Percentiles rank a stretch among this genome's conserved stretches.
Evolutionary conservation across 92 coral and sea anemone genomes (phyloP).

Genomic region (Umimayanthus chanpuru): DNA sequence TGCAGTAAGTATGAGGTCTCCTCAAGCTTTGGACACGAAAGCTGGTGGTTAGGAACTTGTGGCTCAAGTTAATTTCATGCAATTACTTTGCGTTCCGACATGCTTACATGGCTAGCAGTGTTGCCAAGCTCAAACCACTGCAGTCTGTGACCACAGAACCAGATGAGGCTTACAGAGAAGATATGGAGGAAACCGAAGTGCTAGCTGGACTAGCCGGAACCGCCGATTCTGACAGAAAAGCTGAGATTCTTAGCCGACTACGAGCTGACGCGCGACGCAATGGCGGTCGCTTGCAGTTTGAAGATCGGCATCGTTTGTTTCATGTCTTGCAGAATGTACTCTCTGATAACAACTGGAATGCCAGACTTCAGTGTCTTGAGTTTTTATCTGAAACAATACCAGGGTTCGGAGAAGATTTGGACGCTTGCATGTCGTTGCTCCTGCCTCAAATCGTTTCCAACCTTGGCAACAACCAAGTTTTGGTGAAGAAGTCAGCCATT

Average conservation of each 20-base stretch:
- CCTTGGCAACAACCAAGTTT: slow-evolving; percentile 91
- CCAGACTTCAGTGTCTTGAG: slow-evolving; percentile 88
- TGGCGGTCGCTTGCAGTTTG: slow-evolving; percentile 95
- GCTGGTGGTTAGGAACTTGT: slow-evolving; percentile 64
- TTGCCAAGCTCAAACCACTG: slow-evolving; percentile 96
- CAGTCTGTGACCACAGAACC: slow-evolving; percentile 95
- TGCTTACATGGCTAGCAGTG: slow-evolving; percentile 90
- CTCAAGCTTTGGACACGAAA: slow-evolving; percentile 24
- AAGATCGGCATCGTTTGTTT: slow-evolving; percentile 88
- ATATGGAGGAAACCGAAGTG: slow-evolving; percentile 93
- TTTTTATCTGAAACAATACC: slow-evolving; percentile 94
- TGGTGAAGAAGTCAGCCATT: slow-evolving; percentile 92
- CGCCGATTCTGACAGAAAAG: slow-evolving; percentile 82
- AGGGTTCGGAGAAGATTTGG: slow-evolving; percentile 92
- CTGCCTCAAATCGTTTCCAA: slow-evolving; percentile 93
- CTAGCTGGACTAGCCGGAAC: slow-evolving; percentile 84
- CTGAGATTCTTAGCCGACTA: slow-evolving; percentile 83
- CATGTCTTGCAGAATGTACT: slow-evolving; percentile 89
- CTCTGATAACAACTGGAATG: slow-evolving; percentile 83
- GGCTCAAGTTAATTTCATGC: slow-evolving; percentile 73
- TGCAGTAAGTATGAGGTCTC: slow-evolving; percentile 37
- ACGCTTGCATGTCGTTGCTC: slow-evolving; percentile 89
- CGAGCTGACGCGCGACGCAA: slow-evolving; percentile 94
- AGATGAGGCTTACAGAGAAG: slow-evolving; percentile 87
- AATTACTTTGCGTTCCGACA: slow-evolving; percentile 69